Conservation (phyloP, 2,888 invertebrate species). For the Endotricha flammealis region DNA sequence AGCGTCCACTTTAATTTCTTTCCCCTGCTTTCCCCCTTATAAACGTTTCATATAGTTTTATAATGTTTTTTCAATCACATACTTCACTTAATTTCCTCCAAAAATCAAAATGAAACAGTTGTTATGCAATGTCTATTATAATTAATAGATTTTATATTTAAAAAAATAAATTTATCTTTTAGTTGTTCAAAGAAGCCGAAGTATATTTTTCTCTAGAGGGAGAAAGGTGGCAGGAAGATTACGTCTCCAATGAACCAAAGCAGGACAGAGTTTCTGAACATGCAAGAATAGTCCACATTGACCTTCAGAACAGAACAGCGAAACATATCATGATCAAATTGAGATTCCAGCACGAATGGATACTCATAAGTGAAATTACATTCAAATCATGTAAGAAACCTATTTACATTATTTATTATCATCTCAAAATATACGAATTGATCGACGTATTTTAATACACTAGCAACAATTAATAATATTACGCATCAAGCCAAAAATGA, state of each 20-base stretch:
- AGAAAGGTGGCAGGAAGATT: constrained; percentile 83
- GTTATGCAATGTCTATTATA: too few relatives aligned
- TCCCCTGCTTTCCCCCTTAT: too few relatives aligned
- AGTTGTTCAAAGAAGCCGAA: constrained; percentile 87
- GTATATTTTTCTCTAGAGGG: constrained; percentile 90
- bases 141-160: neutral
- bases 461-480: too few relatives aligned
- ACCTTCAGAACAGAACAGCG: constrained; percentile 85
- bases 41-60: too few relatives aligned
- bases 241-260: constrained; percentile 80
- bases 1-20: too few relatives aligned
- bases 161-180: constrained; percentile 8
- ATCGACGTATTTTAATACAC: too few relatives aligned
- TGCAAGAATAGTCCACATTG: constrained; percentile 83
- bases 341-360: constrained; percentile 89
- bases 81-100: too few relatives aligned
- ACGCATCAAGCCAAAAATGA: too few relatives aligned
- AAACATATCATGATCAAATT: constrained; percentile 86
- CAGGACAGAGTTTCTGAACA: constrained; percentile 76
- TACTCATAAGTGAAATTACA: constrained; percentile 91
- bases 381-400: constrained; percentile 90
- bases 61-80: too few relatives aligned
- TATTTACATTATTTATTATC: too few relatives aligned
- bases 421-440: too few relatives aligned
- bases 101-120: too few relatives aligned